phyloP scores from a whole-genome alignment of 2,888 invertebrate species.

The Drosophila paracracens region DNA sequence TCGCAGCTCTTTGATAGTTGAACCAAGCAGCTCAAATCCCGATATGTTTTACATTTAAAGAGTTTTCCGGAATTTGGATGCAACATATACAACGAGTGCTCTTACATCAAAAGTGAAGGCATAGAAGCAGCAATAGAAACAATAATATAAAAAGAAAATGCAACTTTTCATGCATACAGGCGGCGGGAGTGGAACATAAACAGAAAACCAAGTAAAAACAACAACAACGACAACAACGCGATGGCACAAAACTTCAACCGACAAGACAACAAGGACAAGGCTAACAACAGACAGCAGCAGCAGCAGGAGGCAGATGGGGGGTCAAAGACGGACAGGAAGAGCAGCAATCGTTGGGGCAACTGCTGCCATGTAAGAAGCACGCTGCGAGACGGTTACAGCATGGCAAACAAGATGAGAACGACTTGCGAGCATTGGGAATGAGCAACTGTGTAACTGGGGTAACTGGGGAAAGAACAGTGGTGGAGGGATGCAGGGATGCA shows the following conservation, averaged over 20 bases:
- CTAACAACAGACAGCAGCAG: conserved; percentile 51
- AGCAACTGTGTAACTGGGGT: neutral
- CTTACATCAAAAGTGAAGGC: conserved; percentile 7
- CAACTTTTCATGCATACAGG: conserved; percentile 61
- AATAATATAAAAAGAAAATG: conserved; percentile 42
- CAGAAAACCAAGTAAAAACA: conserved; percentile 52
- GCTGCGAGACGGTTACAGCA: conserved; percentile 76
- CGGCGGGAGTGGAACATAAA: conserved; percentile 57
- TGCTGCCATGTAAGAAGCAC: conserved; percentile 67
- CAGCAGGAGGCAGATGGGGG: neutral
- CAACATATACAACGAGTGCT: conserved; percentile 35
- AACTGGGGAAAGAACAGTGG: neutral
- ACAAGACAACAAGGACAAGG: conserved; percentile 77
- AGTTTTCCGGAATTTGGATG: conserved; percentile 46
- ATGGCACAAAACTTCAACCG: conserved; percentile 64
- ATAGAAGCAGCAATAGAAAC: conserved; percentile 5
- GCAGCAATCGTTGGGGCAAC: conserved; percentile 46
- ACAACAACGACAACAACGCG: conserved; percentile 23
- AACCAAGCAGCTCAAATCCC: conserved; percentile 2
- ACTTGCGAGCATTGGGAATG: conserved; percentile 31
- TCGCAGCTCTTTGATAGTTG: conserved; percentile 1
- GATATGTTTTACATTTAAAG: conserved; percentile 38
- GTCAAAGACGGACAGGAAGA: conserved; percentile 26
- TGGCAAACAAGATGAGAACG: conserved; percentile 71
- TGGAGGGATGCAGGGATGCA: neutral